These are phyloP conservation scores for Orthosia cruda DNA, from an alignment of 2,888 invertebrate species.

Conservation along the genomic window DNA sequence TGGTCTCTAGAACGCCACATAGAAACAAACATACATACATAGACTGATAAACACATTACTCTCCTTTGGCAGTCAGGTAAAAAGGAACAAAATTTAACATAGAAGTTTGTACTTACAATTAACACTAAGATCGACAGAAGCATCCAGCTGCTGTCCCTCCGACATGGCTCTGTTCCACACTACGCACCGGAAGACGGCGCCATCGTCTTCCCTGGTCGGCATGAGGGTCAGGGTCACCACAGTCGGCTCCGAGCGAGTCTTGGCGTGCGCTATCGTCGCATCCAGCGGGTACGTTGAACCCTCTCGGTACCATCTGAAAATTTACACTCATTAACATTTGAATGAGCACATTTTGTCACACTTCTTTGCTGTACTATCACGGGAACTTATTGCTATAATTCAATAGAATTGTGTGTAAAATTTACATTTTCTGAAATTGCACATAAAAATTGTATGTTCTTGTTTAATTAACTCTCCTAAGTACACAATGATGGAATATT, in stretches of 20 bases:
- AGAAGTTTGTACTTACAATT: slow-evolving; percentile 94
- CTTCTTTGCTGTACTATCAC: too few relatives aligned
- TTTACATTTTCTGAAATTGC: too few relatives aligned
- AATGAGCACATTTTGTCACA: slow-evolving; percentile 5
- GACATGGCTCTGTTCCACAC: slow-evolving; percentile 98
- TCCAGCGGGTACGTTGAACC: slow-evolving; percentile 94
- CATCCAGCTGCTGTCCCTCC: slow-evolving; percentile 95
- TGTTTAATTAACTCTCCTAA: too few relatives aligned
- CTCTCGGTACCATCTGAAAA: slow-evolving; percentile 95
- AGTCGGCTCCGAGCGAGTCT: slow-evolving; percentile 94
- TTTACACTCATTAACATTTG: slow-evolving; percentile 35
- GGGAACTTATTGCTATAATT: too few relatives aligned
- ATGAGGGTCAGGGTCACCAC: slow-evolving; percentile 94
- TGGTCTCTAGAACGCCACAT: too few relatives aligned
- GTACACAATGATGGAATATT: too few relatives aligned
- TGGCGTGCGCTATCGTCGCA: slow-evolving; percentile 93
- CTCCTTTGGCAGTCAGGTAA: too few relatives aligned
- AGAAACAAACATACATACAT: too few relatives aligned
- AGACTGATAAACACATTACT: too few relatives aligned
- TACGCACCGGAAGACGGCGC: slow-evolving; percentile 96
- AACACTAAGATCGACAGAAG: slow-evolving; percentile 96
- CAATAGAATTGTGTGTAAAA: too few relatives aligned
- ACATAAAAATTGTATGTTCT: too few relatives aligned
- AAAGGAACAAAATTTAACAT: not conserved
- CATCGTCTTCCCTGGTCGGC: slow-evolving; percentile 96